These are phyloP conservation scores for Psilopogon haemacephalus DNA, from an alignment of 2,113 vertebrate genomes.

Conservation along the genomic window DNA sequence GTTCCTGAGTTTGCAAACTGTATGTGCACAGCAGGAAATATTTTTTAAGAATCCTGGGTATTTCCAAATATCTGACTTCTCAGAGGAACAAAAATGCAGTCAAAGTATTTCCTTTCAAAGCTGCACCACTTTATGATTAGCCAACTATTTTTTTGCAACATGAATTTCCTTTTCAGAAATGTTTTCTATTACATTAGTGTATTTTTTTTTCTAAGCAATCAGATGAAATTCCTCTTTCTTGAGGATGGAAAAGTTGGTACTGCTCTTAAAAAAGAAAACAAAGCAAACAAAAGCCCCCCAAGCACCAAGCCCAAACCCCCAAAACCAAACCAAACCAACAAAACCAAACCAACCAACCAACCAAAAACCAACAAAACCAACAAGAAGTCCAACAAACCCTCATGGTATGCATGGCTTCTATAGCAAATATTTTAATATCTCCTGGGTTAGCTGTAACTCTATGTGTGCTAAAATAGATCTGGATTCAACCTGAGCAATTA, in stretches of 20 bases:
- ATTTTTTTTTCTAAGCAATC: constrained; percentile 29
- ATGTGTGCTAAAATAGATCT: neutral
- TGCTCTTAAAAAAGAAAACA: constrained; percentile 17
- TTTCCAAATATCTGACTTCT: constrained; percentile 72
- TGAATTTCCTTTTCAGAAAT: constrained; percentile 53
- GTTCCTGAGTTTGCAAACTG: neutral
- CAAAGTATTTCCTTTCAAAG: constrained; percentile 74
- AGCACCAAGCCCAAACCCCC: too few relatives aligned
- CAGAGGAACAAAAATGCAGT: constrained; percentile 68
- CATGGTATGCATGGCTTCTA: neutral
- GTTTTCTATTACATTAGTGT: constrained; percentile 63
- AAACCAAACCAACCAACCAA: too few relatives aligned
- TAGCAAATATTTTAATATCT: constrained; percentile 18
- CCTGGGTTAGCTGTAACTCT: neutral
- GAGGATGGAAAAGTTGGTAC: constrained; percentile 38
- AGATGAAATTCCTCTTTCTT: constrained; percentile 61
- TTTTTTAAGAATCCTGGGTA: constrained; percentile 57
- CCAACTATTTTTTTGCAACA: constrained; percentile 51
- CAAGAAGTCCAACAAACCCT: neutral
- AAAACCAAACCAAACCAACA: neutral
- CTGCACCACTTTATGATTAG: constrained; percentile 69
- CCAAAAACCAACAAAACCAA: neutral
- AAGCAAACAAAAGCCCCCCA: too few relatives aligned
- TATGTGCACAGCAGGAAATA: constrained; percentile 41
- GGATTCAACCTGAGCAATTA: neutral